Conservation (phyloP, 2,113 vertebrate species). For the Sander vitreus region DNA sequence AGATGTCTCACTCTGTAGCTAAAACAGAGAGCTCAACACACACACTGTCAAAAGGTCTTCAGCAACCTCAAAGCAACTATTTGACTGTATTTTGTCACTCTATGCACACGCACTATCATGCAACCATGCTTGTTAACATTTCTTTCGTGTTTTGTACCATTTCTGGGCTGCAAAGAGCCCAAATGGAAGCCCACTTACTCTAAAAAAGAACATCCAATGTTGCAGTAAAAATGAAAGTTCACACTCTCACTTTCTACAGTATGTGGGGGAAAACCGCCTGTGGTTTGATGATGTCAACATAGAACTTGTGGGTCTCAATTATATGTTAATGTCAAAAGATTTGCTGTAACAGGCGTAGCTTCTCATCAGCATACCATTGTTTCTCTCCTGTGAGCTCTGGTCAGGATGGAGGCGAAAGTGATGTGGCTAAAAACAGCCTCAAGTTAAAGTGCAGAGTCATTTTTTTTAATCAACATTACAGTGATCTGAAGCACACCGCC, state of each 20-base stretch:
- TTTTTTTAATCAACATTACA: constrained; percentile 1
- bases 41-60: constrained; percentile 19
- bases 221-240: constrained; percentile 33
- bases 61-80: background rate
- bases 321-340: constrained; percentile 13
- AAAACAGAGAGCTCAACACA: too few species aligned
- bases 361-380: background rate
- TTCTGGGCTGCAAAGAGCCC: background rate
- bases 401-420: background rate
- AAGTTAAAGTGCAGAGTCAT: constrained; percentile 20
- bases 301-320: constrained; percentile 2
- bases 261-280: constrained; percentile 53
- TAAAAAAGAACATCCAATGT: constrained; percentile 36
- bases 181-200: background rate
- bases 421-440: background rate
- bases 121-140: background rate
- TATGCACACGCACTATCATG: background rate
- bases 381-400: background rate
- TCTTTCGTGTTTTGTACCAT: background rate
- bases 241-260: constrained; percentile 1
- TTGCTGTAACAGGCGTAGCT: background rate
- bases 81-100: background rate
- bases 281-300: constrained; percentile 47
- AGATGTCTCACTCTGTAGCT: too few species aligned
- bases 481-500: background rate